Percentiles rank a stretch among this genome's conserved stretches.
These are phyloP conservation scores for Macquaria ambigua DNA, from an alignment of 2,113 vertebrate genomes.

Conservation along the genomic window DNA sequence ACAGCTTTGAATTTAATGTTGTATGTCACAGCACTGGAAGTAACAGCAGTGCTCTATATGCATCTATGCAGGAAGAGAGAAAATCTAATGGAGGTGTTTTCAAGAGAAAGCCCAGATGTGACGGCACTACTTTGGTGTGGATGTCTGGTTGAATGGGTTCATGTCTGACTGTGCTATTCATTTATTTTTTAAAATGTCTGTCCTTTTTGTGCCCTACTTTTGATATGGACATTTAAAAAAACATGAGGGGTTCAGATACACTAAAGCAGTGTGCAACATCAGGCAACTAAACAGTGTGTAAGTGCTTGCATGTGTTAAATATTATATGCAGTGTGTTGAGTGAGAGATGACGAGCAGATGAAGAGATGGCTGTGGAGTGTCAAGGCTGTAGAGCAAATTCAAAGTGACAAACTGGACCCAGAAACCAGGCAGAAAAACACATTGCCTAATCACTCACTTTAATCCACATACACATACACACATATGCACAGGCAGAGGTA, in stretches of 20 bases:
- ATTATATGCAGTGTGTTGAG: background rate
- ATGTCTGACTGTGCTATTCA: background rate
- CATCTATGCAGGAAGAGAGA: background rate
- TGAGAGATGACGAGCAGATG: slow-evolving; percentile 11
- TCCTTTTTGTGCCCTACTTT: background rate
- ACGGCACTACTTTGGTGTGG: background rate
- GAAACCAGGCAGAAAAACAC: slow-evolving; percentile 6
- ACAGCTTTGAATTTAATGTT: slow-evolving; percentile 17
- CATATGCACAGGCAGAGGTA: background rate
- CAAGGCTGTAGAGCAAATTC: slow-evolving; percentile 14
- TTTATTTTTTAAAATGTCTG: background rate
- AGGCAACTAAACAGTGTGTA: background rate
- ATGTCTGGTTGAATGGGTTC: background rate
- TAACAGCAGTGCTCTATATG: background rate
- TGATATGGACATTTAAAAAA: background rate
- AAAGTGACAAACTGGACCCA: background rate
- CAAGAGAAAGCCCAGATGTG: slow-evolving; percentile 14
- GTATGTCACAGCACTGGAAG: slow-evolving; percentile 3
- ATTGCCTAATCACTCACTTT: background rate
- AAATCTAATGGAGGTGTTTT: background rate
- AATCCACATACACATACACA: background rate
- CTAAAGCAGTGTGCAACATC: background rate
- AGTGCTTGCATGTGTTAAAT: background rate
- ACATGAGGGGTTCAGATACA: background rate
- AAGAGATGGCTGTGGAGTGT: slow-evolving; percentile 1